phyloP scores from a whole-genome alignment of 1,140 invertebrate species.

The Eumaeus atala region DNA sequence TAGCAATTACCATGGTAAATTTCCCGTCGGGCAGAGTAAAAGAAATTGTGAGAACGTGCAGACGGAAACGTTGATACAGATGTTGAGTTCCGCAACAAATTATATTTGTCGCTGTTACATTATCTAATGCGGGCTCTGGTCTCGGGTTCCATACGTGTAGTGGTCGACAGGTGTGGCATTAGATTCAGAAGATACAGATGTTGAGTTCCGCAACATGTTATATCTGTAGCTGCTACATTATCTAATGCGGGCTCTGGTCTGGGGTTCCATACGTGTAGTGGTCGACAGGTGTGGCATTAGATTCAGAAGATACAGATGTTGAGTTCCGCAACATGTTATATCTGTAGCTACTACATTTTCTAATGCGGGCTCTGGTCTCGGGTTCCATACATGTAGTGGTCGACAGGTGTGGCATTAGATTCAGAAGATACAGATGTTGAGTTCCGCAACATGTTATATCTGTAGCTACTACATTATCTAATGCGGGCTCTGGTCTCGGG shows the following conservation, averaged over 20 bases:
- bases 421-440: neutral
- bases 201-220: neutral
- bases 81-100: neutral
- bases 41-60: neutral
- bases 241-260: too few relatives aligned
- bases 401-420: too few relatives aligned
- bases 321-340: neutral
- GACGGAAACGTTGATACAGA: neutral
- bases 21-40: neutral
- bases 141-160: too few relatives aligned
- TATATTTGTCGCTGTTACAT: conserved; percentile 1
- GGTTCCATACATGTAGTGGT: too few relatives aligned
- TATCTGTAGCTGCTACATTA: neutral
- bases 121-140: too few relatives aligned
- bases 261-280: too few relatives aligned
- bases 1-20: too few relatives aligned
- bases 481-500: too few relatives aligned
- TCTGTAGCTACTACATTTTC: neutral
- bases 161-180: too few relatives aligned
- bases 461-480: neutral
- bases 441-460: neutral
- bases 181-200: neutral
- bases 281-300: too few relatives aligned
- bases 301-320: neutral
- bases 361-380: too few relatives aligned